A percentile compares a stretch with the other conserved stretches of the same genome.
Evolutionary conservation across 2,888 invertebrate species (phyloP).

Genomic region (Cetonia aurata): DNA sequence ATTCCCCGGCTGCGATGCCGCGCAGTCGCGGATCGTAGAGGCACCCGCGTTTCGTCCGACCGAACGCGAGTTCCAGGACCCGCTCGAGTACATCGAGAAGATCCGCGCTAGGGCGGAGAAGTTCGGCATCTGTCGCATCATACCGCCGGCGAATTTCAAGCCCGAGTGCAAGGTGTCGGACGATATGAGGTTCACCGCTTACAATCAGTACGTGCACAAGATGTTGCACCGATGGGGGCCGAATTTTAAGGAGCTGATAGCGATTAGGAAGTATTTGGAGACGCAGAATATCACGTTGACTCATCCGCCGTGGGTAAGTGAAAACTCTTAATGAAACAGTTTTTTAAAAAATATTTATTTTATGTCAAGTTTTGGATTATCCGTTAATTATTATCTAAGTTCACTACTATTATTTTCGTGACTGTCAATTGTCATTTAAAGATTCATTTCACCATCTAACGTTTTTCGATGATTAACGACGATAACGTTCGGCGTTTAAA

Average conservation of each 20-base stretch:
- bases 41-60: constrained; percentile 86
- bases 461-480: too few species aligned
- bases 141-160: constrained; percentile 84
- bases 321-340: not conserved
- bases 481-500: too few species aligned
- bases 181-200: constrained; percentile 87
- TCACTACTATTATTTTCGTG: too few species aligned
- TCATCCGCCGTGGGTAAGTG: constrained; percentile 81
- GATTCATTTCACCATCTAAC: too few species aligned
- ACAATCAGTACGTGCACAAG: constrained; percentile 91
- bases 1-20: constrained; percentile 45
- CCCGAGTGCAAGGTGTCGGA: constrained; percentile 87
- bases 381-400: too few species aligned
- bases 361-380: too few species aligned
- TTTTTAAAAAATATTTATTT: too few species aligned
- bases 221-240: constrained; percentile 92
- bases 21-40: constrained; percentile 73
- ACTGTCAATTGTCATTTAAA: too few species aligned
- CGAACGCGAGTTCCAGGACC: constrained; percentile 88
- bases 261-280: constrained; percentile 84
- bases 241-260: constrained; percentile 85
- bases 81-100: constrained; percentile 85
- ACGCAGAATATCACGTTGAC: constrained; percentile 81
- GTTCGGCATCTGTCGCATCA: constrained; percentile 89
- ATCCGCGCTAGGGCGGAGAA: constrained; percentile 81